A percentile compares a stretch with the other conserved stretches of the same genome.
These are phyloP conservation scores for Heliocidaris tuberculata DNA, from an alignment of 35 echinoderm and acorn worm species.

Conservation along the genomic window DNA sequence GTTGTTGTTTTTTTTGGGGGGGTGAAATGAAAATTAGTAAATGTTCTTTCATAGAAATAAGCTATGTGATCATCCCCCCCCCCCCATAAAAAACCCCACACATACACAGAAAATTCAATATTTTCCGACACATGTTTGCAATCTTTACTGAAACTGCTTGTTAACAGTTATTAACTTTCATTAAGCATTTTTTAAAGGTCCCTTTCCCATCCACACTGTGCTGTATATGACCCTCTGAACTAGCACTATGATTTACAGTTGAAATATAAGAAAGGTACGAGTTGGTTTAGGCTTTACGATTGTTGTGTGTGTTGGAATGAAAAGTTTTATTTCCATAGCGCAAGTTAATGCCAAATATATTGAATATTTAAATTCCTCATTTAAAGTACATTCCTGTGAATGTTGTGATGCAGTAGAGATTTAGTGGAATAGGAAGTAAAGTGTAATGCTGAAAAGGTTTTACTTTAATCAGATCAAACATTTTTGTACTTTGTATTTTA, in stretches of 20 bases:
- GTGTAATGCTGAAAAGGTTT: neutral
- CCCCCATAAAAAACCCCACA: too few species aligned
- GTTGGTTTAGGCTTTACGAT: neutral
- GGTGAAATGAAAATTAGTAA: too few species aligned
- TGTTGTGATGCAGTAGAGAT: neutral
- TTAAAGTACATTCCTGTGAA: neutral
- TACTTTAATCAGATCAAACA: too few species aligned
- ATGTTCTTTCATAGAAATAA: too few species aligned
- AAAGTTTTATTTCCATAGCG: neutral
- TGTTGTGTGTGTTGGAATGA: neutral
- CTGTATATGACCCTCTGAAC: neutral
- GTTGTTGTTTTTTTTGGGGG: too few species aligned
- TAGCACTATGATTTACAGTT: neutral
- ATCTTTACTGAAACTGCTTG: too few species aligned
- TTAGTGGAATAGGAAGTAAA: neutral
- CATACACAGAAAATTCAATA: too few species aligned
- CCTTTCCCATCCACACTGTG: too few species aligned
- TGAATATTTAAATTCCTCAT: neutral
- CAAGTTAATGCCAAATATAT: neutral
- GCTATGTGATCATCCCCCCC: too few species aligned
- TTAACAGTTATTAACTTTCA: too few species aligned
- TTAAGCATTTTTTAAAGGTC: neutral
- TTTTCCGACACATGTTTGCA: too few species aligned
- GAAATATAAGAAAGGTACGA: neutral
- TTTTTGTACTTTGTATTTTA: neutral